Percentiles rank a stretch among this genome's conserved stretches.
These are phyloP conservation scores for Polymixis flavicincta DNA, from an alignment of 2,888 invertebrate species.

Conservation along the genomic window DNA sequence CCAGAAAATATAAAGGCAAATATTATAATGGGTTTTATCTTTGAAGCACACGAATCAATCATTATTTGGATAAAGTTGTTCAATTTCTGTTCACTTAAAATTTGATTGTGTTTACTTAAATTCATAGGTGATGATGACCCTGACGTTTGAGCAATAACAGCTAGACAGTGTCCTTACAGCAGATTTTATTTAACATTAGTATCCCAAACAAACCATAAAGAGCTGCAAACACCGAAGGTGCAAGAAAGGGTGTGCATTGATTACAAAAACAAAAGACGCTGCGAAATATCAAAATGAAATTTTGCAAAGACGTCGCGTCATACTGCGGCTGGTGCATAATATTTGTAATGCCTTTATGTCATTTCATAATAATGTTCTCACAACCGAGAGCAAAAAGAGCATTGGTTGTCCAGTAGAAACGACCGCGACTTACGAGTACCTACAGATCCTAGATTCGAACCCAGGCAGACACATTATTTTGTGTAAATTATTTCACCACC, in stretches of 20 bases:
- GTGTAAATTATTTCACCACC: too few relatives aligned
- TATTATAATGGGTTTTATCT: not conserved
- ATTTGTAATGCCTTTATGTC: not conserved
- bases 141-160: not conserved
- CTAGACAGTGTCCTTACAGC: not conserved
- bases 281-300: not conserved
- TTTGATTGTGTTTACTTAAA: not conserved
- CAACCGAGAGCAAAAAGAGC: not conserved
- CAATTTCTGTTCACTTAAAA: not conserved
- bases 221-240: not conserved
- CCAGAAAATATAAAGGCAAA: not conserved
- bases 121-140: not conserved
- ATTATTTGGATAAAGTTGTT: not conserved
- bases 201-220: too few relatives aligned
- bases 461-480: not conserved
- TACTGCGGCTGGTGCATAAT: not conserved
- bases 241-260: not conserved
- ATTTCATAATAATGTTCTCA: slow-evolving; percentile 1
- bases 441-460: too few relatives aligned
- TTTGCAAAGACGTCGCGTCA: not conserved
- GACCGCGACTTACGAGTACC: not conserved
- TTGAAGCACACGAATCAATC: not conserved
- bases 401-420: not conserved
- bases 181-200: not conserved
- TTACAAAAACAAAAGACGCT: not conserved